A percentile compares a stretch with the other conserved stretches of the same genome.
Evolutionary conservation across 2,888 invertebrate genomes (phyloP).

Genomic region (Scaptomyza flava): DNA sequence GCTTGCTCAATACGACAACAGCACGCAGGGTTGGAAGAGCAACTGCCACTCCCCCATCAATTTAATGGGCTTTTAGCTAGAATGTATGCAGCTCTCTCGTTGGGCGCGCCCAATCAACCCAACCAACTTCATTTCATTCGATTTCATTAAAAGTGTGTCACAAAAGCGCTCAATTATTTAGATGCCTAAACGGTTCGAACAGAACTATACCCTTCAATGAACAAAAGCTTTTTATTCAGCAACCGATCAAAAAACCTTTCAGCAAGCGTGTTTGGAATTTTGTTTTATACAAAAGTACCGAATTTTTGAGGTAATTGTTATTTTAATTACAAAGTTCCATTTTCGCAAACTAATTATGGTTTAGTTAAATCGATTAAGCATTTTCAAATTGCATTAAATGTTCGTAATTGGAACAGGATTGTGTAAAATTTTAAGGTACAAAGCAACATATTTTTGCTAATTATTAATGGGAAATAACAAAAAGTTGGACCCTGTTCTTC

Average conservation of each 20-base stretch:
- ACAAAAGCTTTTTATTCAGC: not conserved
- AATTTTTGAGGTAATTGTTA: slow-evolving; percentile 6
- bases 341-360: slow-evolving; percentile 21
- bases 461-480: not conserved
- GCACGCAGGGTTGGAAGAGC: not conserved
- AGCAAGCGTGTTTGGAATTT: not conserved
- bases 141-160: slow-evolving; percentile 41
- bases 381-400: too few relatives aligned
- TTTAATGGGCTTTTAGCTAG: slow-evolving; percentile 24
- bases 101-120: slow-evolving; percentile 11
- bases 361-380: not conserved
- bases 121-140: slow-evolving; percentile 26
- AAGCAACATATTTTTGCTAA: too few relatives aligned
- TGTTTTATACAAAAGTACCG: not conserved
- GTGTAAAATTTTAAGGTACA: not conserved
- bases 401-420: too few relatives aligned
- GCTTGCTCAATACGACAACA: slow-evolving; percentile 11
- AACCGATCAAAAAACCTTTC: not conserved
- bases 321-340: slow-evolving; percentile 5
- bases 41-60: slow-evolving; percentile 39
- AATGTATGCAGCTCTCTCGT: slow-evolving; percentile 19
- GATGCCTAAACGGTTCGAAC: slow-evolving; percentile 1
- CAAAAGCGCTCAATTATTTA: slow-evolving; percentile 24
- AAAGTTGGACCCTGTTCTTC: not conserved
- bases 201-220: not conserved